A percentile compares a stretch with the other conserved stretches of the same genome.
phyloP scores from a whole-genome alignment of 2,113 vertebrate species.

The Entosphenus tridentatus region DNA sequence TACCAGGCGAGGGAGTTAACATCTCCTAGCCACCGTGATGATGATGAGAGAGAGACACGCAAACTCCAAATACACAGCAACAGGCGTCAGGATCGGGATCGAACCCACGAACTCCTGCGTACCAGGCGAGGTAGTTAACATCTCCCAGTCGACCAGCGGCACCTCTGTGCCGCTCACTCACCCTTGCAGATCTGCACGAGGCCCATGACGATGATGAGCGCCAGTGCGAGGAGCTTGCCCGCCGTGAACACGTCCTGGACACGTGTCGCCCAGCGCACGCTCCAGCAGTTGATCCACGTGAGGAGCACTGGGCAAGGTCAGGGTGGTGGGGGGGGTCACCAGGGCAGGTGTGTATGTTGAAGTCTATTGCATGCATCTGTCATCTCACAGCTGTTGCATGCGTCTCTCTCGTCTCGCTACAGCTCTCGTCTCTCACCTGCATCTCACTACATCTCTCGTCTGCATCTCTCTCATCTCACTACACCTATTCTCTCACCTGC shows the following conservation, averaged over 20 bases:
- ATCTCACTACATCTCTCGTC: not conserved
- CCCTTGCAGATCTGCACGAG: conserved; percentile 73
- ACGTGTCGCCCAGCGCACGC: conserved; percentile 62
- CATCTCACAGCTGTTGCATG: not conserved
- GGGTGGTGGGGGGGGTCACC: too few relatives aligned
- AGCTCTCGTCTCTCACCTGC: not conserved
- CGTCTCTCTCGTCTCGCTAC: not conserved
- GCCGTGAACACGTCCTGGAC: conserved; percentile 74
- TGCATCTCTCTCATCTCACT: not conserved
- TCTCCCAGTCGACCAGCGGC: too few relatives aligned
- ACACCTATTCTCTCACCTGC: not conserved
- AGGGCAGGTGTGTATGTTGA: too few relatives aligned
- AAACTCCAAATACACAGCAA: too few relatives aligned
- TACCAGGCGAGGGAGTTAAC: too few relatives aligned
- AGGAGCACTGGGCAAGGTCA: conserved; percentile 25
- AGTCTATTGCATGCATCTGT: too few relatives aligned
- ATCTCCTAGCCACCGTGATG: too few relatives aligned
- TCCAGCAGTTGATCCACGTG: conserved; percentile 68
- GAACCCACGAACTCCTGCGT: too few relatives aligned
- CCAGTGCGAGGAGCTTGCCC: conserved; percentile 59
- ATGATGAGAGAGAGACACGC: too few relatives aligned
- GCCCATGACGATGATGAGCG: conserved; percentile 66
- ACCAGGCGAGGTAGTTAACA: too few relatives aligned
- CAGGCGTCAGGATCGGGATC: too few relatives aligned
- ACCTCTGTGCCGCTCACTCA: conserved; percentile 12